phyloP scores from a whole-genome alignment of 2,888 invertebrate species.

The Oasisia sp. region DNA sequence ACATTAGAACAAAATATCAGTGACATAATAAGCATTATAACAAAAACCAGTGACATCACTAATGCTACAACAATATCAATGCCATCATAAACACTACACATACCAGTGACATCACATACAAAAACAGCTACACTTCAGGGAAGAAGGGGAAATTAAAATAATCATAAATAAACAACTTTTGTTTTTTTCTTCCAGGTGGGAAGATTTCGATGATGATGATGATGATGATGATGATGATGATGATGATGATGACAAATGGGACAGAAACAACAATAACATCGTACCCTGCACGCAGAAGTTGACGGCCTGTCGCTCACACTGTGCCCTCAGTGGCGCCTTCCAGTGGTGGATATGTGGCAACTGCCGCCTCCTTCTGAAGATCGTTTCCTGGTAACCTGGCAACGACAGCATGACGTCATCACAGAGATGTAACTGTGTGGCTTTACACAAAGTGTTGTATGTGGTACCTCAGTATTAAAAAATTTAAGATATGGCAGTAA shows the following conservation, averaged over 20 bases:
- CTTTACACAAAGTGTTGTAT: too few species aligned
- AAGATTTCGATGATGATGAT: too few species aligned
- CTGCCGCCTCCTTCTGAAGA: conserved; percentile 53
- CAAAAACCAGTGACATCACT: neutral
- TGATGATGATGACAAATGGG: neutral
- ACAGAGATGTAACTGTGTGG: too few species aligned
- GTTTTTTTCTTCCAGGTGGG: neutral
- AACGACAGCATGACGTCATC: neutral
- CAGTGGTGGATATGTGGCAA: conserved; percentile 51
- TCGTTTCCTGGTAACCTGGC: conserved; percentile 47
- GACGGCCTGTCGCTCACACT: conserved; percentile 59
- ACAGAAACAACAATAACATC: conserved; percentile 17
- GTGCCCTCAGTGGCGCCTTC: conserved; percentile 49
- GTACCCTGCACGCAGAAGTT: conserved; percentile 62
- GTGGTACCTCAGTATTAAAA: too few species aligned
- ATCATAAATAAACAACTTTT: too few species aligned
- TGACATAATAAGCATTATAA: neutral
- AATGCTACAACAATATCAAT: neutral
- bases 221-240: neutral
- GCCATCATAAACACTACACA: neutral
- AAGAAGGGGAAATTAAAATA: too few species aligned
- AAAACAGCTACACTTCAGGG: neutral
- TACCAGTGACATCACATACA: neutral
- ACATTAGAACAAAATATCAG: neutral
- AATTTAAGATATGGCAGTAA: too few species aligned